Conservation (phyloP, 2,113 vertebrate species). For the Neodontobutis hainanensis region DNA sequence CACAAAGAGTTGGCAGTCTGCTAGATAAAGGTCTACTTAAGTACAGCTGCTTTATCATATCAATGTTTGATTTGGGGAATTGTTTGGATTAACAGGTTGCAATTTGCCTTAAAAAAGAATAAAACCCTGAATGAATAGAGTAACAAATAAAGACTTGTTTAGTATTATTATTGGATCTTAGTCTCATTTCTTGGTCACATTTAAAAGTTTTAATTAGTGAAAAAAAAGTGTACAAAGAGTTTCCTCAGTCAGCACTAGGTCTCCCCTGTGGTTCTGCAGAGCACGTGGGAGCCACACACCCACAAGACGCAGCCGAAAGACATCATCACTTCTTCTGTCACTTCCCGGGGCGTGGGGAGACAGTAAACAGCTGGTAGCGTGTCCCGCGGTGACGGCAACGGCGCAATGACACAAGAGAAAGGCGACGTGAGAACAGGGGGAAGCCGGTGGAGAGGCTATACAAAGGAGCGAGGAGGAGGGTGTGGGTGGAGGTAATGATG, state of each 20-base stretch:
- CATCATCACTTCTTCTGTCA: conserved; percentile 62
- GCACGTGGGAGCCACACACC: conserved; percentile 7
- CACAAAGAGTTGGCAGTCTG: background rate
- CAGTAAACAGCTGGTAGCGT: conserved; percentile 65
- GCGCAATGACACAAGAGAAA: conserved; percentile 34
- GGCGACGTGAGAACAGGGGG: conserved; percentile 16
- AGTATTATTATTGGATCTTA: background rate
- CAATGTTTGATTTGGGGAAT: background rate
- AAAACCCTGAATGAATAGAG: too few species aligned
- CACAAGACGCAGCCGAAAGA: conserved; percentile 24
- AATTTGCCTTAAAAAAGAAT: too few species aligned
- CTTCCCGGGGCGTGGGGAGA: conserved; percentile 56
- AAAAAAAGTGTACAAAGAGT: conserved; percentile 4
- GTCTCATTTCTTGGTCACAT: background rate
- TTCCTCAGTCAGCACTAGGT: conserved; percentile 32
- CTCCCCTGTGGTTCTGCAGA: conserved; percentile 32
- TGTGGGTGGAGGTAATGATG: background rate
- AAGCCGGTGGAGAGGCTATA: background rate
- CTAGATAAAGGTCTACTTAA: background rate
- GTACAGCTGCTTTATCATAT: background rate
- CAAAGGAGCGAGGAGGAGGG: conserved; percentile 7
- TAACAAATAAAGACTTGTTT: background rate
- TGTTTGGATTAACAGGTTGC: background rate
- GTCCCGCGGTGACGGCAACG: conserved; percentile 42
- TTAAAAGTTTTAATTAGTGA: background rate